Conservation (phyloP, 2,113 vertebrate genomes). For the cat (Felis catus) region DNA sequence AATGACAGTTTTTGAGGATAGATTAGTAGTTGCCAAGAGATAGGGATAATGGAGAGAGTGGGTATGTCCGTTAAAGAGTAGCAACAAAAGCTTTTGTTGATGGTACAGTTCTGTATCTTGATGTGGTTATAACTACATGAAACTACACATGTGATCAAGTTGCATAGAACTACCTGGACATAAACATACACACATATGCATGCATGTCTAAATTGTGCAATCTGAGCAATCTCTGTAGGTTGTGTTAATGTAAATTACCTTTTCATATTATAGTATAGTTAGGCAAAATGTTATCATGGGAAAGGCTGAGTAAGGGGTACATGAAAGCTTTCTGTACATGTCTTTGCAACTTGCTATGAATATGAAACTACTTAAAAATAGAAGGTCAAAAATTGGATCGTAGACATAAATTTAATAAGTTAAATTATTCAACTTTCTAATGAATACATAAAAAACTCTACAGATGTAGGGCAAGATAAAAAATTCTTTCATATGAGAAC, state of each 20-base stretch:
- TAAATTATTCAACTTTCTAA: not conserved
- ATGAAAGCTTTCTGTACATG: not conserved
- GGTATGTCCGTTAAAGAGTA: not conserved
- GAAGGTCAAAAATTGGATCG: not conserved
- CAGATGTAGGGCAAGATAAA: not conserved
- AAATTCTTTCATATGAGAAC: not conserved
- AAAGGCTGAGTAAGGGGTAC: not conserved
- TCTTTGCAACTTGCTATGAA: not conserved
- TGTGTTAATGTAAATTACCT: not conserved
- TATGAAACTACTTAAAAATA: not conserved
- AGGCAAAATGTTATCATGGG: not conserved
- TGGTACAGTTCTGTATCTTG: not conserved
- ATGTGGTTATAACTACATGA: not conserved
- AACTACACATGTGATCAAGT: not conserved
- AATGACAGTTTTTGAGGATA: not conserved
- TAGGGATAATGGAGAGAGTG: not conserved
- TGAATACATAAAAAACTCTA: not conserved
- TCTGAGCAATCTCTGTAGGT: not conserved
- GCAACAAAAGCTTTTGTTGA: not conserved
- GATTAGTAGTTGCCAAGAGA: not conserved
- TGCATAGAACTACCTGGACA: not conserved
- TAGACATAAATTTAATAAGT: not conserved
- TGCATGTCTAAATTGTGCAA: not conserved
- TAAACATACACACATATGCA: not conserved
- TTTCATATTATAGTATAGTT: not conserved